Percentiles rank a stretch among this genome's conserved stretches.
Evolutionary conservation across 2,113 vertebrate genomes (phyloP).

Genomic region (Colossoma macropomum): DNA sequence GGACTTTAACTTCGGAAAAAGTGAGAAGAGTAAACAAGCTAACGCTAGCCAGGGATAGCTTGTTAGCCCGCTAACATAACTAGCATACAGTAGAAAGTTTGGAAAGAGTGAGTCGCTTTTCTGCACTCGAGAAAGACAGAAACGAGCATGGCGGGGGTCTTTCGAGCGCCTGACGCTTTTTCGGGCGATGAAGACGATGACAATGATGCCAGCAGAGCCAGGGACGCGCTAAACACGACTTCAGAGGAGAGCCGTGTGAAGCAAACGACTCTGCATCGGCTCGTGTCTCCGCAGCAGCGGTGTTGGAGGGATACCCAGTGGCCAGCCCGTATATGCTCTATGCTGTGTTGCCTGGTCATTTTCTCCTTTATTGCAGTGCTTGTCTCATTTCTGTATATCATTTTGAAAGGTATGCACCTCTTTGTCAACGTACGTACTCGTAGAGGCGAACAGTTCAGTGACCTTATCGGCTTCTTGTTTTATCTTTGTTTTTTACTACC

Average conservation of each 20-base stretch:
- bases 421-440: no score
- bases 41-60: neutral
- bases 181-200: conserved; percentile 44
- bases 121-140: neutral
- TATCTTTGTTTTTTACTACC: no score
- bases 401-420: conserved; percentile 51
- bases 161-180: neutral
- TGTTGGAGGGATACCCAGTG: conserved; percentile 36
- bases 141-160: neutral
- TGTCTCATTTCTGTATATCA: conserved; percentile 45
- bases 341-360: conserved; percentile 46
- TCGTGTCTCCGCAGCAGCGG: neutral
- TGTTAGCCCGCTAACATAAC: neutral
- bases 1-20: neutral
- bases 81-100: neutral
- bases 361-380: conserved; percentile 50
- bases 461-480: no score
- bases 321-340: conserved; percentile 42
- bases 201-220: neutral
- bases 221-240: neutral
- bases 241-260: neutral
- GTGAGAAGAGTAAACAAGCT: neutral
- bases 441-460: no score
- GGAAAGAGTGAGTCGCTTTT: neutral
- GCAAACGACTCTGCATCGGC: neutral